Evolutionary conservation across 2,113 vertebrate genomes (phyloP), one percentile per base, ranked within the genome.

Genomic region (Nematolebias whitei): DNA sequence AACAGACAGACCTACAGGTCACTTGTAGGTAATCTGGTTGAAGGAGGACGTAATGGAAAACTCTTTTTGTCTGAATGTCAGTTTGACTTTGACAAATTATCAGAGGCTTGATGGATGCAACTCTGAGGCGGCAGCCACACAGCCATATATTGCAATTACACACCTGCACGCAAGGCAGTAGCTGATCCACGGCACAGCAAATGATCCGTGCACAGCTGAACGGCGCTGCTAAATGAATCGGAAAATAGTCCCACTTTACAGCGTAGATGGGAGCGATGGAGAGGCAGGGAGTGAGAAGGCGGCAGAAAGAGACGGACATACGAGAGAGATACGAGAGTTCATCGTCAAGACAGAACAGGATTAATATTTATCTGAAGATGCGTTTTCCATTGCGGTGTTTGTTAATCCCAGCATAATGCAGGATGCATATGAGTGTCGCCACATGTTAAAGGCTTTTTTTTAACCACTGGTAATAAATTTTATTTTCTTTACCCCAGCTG

Each of bases 101-200:
- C 74, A 83, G 78, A 86, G 32, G 66, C 85, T 78, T 60, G 51
- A 89, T 80, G 50, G 73, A 71, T 41, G 51, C 71, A 48, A 40
- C 41, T 63, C 49, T 75, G 77, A 82, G 64, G 63, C 67, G 71
- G 82, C 65, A 54, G 61, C 52, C 71, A 70, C 76, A 83, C 71
- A 79, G 71, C 47, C 63, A 77, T 58, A 59, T 38, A 76, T 76
- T 53, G 68, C 86, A 84, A 88, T 88, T 81, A 89, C 76, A 89
- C 88, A 90, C 88, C 87, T 89, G 86, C 87, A 79, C 26, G 74
- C 71, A 71, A 85, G 78, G 70, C 84, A 29, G 68, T 66, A 85
- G 78, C 77, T 72, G 73, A 82, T 71, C 73, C 85, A 44, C 52
- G 7, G 61, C 56, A 74, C 51, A 62, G 77, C 86, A 89, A 91